phyloP scores from a whole-genome alignment of 1,140 invertebrate genomes.

The Parasteatoda tepidariorum region DNA sequence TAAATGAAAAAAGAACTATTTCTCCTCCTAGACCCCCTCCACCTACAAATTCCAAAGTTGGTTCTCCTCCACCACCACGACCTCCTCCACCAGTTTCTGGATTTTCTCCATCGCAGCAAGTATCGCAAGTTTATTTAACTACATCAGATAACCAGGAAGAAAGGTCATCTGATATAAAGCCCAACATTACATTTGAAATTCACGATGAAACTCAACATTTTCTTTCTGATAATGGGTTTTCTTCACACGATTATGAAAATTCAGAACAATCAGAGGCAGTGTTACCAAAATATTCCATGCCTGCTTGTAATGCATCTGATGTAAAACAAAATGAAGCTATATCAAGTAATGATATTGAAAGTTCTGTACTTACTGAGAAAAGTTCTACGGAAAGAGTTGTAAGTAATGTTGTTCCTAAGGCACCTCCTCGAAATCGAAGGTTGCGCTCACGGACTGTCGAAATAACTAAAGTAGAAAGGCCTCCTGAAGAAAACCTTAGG shows the following conservation, averaged over 20 bases:
- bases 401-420: slow-evolving; percentile 9
- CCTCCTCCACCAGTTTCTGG: slow-evolving; percentile 27
- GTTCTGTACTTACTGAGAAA: not conserved
- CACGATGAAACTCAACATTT: not conserved
- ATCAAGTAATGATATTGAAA: too few species aligned
- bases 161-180: not conserved
- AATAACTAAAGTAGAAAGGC: slow-evolving; percentile 9
- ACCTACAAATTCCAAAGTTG: not conserved
- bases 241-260: not conserved
- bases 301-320: not conserved
- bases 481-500: not conserved
- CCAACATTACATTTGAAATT: not conserved
- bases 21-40: slow-evolving; percentile 51
- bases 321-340: not conserved
- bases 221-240: not conserved
- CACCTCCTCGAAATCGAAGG: slow-evolving; percentile 39
- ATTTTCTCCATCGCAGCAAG: not conserved
- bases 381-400: not conserved
- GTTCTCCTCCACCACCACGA: slow-evolving; percentile 13
- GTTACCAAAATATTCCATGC: not conserved
- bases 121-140: not conserved
- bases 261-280: not conserved
- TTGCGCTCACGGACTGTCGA: slow-evolving; percentile 54
- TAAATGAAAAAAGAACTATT: slow-evolving; percentile 24
- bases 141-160: not conserved